Evolutionary conservation across 2,888 invertebrate genomes (phyloP).

Genomic region (Ischnura elegans): DNA sequence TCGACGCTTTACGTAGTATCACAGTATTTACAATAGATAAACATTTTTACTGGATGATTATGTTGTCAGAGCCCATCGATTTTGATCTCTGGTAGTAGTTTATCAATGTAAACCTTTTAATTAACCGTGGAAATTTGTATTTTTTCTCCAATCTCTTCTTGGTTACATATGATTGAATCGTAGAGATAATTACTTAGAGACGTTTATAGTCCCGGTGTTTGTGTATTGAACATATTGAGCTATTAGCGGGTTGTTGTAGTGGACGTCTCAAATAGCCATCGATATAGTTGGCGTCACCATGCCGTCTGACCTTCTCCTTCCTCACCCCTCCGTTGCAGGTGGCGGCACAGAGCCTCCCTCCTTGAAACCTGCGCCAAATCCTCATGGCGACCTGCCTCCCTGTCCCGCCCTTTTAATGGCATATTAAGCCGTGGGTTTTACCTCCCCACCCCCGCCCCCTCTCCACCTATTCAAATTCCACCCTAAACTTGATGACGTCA

Average conservation of each 20-base stretch:
- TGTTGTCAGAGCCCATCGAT: too few relatives aligned
- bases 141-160: too few relatives aligned
- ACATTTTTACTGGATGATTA: too few relatives aligned
- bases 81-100: too few relatives aligned
- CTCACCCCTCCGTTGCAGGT: not conserved
- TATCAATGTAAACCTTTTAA: too few relatives aligned
- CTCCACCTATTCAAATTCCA: not conserved
- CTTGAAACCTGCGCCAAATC: not conserved
- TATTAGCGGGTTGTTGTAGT: not conserved
- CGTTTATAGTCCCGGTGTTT: not conserved
- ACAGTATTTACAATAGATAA: too few relatives aligned
- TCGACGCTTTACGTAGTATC: too few relatives aligned
- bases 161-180: too few relatives aligned
- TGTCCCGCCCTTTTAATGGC: slow-evolving; percentile 38
- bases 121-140: too few relatives aligned
- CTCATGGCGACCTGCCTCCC: not conserved
- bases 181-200: too few relatives aligned
- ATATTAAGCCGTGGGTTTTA: slow-evolving; percentile 26
- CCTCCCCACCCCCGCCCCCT: not conserved
- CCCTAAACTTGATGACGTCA: slow-evolving; percentile 55
- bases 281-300: not conserved
- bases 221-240: not conserved
- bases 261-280: not conserved
- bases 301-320: not conserved
- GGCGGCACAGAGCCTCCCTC: not conserved